Conservation (phyloP, 2,888 invertebrate species). For the Bruchidius siliquastri region DNA sequence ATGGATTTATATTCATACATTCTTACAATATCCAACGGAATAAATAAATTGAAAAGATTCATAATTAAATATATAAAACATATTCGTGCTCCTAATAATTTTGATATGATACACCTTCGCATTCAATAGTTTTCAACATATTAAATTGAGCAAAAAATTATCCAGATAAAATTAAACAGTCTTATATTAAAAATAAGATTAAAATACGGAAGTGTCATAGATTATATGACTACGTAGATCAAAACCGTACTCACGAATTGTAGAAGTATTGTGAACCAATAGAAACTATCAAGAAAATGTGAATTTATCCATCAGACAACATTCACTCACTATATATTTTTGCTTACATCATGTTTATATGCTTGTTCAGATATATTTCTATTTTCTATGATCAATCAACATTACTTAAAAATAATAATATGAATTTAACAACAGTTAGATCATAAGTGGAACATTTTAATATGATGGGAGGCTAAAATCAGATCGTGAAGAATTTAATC, state of each 20-base stretch:
- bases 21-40: slow-evolving; percentile 1
- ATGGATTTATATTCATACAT: neutral
- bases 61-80: neutral
- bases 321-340: neutral
- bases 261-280: neutral
- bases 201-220: neutral
- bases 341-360: too few species aligned
- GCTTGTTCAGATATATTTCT: too few species aligned
- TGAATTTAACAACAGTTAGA: too few species aligned
- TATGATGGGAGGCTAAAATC: too few species aligned
- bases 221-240: neutral
- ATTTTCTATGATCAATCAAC: too few species aligned
- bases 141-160: neutral
- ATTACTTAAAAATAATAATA: too few species aligned
- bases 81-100: neutral
- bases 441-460: too few species aligned
- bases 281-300: neutral
- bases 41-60: neutral
- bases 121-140: neutral
- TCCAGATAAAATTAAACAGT: neutral
- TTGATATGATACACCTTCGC: neutral
- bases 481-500: too few species aligned
- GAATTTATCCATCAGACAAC: neutral
- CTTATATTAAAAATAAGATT: neutral
- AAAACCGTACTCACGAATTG: neutral